Base-by-base conservation (phyloP, 2,797 vertebrate species). In the Miichthys miiuy region DNA sequence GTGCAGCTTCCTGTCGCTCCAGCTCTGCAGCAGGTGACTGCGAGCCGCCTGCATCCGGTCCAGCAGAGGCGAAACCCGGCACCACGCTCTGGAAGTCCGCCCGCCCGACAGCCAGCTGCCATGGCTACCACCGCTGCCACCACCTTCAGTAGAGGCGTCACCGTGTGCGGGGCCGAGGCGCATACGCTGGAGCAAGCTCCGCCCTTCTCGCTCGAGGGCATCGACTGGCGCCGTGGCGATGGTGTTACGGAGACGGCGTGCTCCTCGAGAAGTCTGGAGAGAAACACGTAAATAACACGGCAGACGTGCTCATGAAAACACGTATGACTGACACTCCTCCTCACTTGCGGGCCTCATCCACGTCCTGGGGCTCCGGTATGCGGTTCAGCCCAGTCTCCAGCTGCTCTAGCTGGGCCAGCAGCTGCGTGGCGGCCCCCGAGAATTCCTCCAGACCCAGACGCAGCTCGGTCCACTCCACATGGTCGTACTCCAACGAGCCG, bases 381-480 rank as follows among this genome's bases (percentile, higher is more conserved):
- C 96, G 93, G 76, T 94, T 96, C 91, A 99, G 81, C 86, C 96
- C 97, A 77, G 97, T 96, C 94, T 99, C 98, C 57, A 99, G 95
- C 92, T 98, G 97, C 88, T 99, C 98, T 52, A 99, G 93, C 87
- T 97, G 97, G 0, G 96, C 96, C 10, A 99, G 93, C 79, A 99
- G 95, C 93, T 99, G 98, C 48, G 96, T 93, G 0, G 98, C 97
- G 0, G 97, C 97, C 69, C 97, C 97, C 2, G 97, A 97, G 90
- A 99, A 99, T 90, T 99, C 98, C 94, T 99, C 98, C 92, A 99
- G 91, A 16, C 98, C 98, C 73, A 98, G 96, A 0, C 98, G 96
- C 73, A 99, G 92, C 86, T 99, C 98, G 3, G 99, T 98, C 98
- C 98, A 99, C 87, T 99, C 98, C 63, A 99, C 98, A 0, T 99